Conservation (phyloP, 2,113 vertebrate species). For the Pogonocichla stellata region DNA sequence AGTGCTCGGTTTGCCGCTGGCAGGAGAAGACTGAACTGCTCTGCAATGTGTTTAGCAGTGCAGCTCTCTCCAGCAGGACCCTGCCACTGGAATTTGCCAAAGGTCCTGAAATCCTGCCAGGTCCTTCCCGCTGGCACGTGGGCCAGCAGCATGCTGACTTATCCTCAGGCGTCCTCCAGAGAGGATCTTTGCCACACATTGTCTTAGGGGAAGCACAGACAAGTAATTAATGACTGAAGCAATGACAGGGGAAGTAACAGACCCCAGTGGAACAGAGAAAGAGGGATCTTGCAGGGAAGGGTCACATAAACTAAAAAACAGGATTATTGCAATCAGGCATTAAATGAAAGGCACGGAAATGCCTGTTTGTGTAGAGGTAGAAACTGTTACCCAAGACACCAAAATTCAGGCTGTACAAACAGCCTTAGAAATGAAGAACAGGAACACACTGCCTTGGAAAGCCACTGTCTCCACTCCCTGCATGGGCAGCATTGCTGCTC, state of each 20-base stretch:
- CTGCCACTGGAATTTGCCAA: not conserved
- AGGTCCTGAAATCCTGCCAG: constrained; percentile 14
- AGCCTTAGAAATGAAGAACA: not conserved
- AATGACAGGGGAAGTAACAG: not conserved
- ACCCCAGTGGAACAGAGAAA: not conserved
- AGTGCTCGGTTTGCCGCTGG: rapidly evolving
- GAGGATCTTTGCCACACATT: not conserved
- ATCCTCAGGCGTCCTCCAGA: not conserved
- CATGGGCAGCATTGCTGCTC: rapidly evolving
- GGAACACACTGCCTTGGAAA: not conserved
- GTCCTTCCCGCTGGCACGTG: not conserved
- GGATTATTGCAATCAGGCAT: not conserved
- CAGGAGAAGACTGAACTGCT: not conserved
- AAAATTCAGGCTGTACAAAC: not conserved
- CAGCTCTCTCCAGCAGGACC: not conserved
- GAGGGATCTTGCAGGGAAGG: not conserved
- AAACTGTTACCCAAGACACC: not conserved
- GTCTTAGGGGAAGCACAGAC: not conserved
- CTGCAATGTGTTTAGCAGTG: not conserved
- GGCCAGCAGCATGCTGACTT: not conserved
- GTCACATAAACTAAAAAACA: not conserved
- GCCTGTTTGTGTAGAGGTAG: not conserved
- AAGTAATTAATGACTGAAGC: not conserved
- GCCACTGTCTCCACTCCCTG: not conserved
- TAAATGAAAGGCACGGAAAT: not conserved